phyloP scores from a whole-genome alignment of 2,113 vertebrate genomes.

The Halcyon malimbica region DNA sequence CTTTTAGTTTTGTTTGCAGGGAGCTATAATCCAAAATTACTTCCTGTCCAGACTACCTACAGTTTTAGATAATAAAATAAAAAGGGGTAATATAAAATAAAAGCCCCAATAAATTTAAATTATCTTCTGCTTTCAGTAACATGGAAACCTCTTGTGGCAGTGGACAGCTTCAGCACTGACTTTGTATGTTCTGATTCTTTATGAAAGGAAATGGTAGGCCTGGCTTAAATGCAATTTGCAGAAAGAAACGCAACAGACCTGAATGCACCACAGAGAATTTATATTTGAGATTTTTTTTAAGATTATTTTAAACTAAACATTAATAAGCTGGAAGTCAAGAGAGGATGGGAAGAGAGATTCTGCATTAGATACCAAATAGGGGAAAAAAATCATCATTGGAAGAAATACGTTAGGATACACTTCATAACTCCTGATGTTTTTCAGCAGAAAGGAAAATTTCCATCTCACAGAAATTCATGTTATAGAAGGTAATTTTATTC shows the following conservation, averaged over 20 bases:
- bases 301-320: background rate
- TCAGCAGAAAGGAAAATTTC: slow-evolving; percentile 38
- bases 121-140: background rate
- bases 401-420: background rate
- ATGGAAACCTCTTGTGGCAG: background rate
- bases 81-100: background rate
- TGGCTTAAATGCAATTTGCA: background rate
- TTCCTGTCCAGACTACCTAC: background rate
- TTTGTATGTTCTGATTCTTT: background rate
- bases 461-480: slow-evolving; percentile 53
- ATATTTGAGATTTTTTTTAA: background rate
- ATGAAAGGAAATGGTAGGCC: background rate
- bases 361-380: background rate
- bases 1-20: background rate
- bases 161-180: background rate
- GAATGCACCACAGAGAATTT: background rate
- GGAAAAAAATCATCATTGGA: background rate
- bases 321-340: background rate
- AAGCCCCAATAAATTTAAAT: background rate
- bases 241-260: background rate
- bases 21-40: background rate
- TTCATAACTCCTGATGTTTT: slow-evolving; percentile 42
- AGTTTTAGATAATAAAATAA: background rate
- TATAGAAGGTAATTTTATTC: slow-evolving; percentile 66
- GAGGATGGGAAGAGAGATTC: background rate